phyloP scores from a whole-genome alignment of 2,113 vertebrate genomes.

The Rhinopomastus cyanomelas region DNA sequence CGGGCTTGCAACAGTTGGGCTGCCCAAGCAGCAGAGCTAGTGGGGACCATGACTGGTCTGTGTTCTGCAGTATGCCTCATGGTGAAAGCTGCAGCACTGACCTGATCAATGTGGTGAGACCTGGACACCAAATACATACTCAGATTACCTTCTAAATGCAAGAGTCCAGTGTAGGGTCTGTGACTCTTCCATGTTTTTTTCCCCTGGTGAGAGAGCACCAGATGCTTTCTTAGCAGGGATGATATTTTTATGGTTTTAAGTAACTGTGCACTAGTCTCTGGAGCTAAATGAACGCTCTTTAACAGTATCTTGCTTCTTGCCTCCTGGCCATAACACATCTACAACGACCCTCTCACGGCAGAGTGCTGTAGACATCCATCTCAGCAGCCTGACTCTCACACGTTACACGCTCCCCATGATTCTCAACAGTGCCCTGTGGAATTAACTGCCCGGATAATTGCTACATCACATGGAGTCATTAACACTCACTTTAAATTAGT shows the following conservation, averaged over 20 bases:
- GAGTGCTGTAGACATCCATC: background rate
- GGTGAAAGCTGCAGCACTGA: background rate
- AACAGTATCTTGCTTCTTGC: background rate
- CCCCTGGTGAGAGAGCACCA: background rate
- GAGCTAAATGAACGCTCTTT: background rate
- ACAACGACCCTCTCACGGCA: background rate
- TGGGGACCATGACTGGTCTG: background rate
- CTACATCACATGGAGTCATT: background rate
- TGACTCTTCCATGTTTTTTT: rapidly evolving
- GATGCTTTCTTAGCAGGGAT: background rate
- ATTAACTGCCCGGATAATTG: background rate
- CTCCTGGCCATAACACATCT: background rate
- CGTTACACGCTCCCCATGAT: background rate
- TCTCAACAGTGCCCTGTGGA: background rate
- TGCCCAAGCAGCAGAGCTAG: background rate
- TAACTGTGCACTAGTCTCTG: background rate
- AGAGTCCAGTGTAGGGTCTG: background rate
- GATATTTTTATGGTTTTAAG: background rate
- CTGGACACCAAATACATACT: background rate
- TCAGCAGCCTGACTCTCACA: background rate
- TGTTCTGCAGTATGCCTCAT: background rate
- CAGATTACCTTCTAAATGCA: background rate
- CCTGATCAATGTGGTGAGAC: background rate
- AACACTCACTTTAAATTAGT: background rate
- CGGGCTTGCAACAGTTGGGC: background rate